A percentile compares a stretch with the other conserved stretches of the same genome.
phyloP scores from a whole-genome alignment of 2,113 vertebrate species.

The Cromileptes altivelis region DNA sequence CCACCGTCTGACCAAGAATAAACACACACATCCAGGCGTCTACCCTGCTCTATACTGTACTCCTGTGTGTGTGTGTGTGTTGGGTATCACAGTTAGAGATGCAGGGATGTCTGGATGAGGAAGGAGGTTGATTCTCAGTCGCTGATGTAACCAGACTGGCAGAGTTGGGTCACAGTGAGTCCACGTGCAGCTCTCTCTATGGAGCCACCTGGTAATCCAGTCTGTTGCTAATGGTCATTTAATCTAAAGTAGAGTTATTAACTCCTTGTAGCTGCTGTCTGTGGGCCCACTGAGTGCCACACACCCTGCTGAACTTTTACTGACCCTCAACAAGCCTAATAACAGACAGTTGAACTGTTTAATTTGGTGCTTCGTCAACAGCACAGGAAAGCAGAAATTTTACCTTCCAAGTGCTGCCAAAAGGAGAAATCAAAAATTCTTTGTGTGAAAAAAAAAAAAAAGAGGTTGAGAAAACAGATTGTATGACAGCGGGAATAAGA shows the following conservation, averaged over 20 bases:
- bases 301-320: constrained; percentile 7
- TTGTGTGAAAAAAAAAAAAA: not conserved
- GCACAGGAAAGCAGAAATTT: not conserved
- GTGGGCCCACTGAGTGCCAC: constrained; percentile 6
- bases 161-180: constrained; percentile 43
- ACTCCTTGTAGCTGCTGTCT: constrained; percentile 2
- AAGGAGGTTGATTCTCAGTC: constrained; percentile 74
- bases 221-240: constrained; percentile 63
- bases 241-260: constrained; percentile 37
- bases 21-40: constrained; percentile 61
- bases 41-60: constrained; percentile 51
- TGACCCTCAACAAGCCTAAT: constrained; percentile 14
- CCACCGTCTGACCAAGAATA: constrained; percentile 77
- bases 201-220: constrained; percentile 51
- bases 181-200: constrained; percentile 54
- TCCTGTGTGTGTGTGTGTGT: constrained; percentile 46
- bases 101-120: constrained; percentile 63
- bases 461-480: not conserved
- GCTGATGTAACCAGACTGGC: constrained; percentile 70
- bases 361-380: not conserved
- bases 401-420: not conserved
- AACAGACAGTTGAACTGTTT: not conserved
- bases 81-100: constrained; percentile 43
- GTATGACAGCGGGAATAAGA: not conserved
- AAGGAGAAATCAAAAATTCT: not conserved